Evolutionary conservation across 2,797 vertebrate genomes (phyloP).

Genomic region (Podargus strigoides): DNA sequence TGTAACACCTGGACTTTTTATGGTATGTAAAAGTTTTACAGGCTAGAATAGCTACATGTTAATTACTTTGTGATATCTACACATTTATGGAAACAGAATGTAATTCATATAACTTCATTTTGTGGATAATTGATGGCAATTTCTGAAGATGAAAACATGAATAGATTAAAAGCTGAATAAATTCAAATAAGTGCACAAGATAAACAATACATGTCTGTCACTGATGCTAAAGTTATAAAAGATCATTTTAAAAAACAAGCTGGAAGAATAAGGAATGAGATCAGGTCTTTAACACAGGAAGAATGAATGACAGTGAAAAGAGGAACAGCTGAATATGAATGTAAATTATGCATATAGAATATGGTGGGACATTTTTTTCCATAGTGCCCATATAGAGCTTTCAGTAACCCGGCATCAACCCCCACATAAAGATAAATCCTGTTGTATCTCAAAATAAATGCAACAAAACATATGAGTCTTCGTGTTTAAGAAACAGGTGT

Average conservation of each 20-base stretch:
- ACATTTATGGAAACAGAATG: conserved; percentile 26
- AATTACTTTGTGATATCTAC: not conserved
- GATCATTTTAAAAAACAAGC: not conserved
- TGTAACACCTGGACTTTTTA: not conserved
- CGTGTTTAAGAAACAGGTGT: not conserved
- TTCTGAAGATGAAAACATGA: conserved; percentile 62
- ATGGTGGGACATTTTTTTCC: not conserved
- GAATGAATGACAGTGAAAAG: not conserved
- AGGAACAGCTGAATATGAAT: not conserved
- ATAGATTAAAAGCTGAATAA: conserved; percentile 56
- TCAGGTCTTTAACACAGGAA: not conserved
- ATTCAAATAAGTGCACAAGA: conserved; percentile 14
- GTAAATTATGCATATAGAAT: not conserved
- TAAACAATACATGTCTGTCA: not conserved
- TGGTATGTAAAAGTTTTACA: not conserved
- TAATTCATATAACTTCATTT: conserved; percentile 19
- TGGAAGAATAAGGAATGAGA: not conserved
- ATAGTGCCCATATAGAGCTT: not conserved
- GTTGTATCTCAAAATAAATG: not conserved
- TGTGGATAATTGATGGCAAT: conserved; percentile 35
- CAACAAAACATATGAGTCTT: not conserved
- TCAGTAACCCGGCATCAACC: conserved; percentile 1
- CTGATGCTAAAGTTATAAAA: not conserved
- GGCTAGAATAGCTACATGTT: not conserved
- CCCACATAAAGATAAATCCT: conserved; percentile 9